Evolutionary conservation across 2,797 vertebrate species (phyloP), one percentile per base, ranked within the genome.

Genomic region (Cryptoprocta ferox): DNA sequence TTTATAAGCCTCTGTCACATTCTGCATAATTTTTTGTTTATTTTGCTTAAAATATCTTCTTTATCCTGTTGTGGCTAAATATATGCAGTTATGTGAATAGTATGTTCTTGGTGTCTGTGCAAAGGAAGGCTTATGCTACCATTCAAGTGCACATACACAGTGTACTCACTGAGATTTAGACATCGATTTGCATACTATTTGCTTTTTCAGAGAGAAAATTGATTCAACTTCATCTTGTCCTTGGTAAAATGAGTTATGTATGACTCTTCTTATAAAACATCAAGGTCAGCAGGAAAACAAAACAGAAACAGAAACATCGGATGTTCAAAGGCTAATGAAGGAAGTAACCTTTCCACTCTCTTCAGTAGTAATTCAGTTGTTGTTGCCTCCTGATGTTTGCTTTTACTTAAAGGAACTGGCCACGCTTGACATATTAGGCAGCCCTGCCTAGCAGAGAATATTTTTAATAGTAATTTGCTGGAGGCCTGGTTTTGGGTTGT

Each of bases 381-480:
- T 96, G 89, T 89, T 48, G 3, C 39, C 63, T 78, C n/a, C 19
- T 75, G 92, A 21, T 84, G n/a, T 92, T 94, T 88, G 53, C 39
- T 95, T 87, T 90, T 26, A 63, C 32, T 95, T 94, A 93, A 92
- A 92, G 86, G 32, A 96, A 91, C 65, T 82, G 48, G 89, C 92
- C 94, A 94, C 82, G 71, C 86, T 90, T 96, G 90, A 91, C 73
- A 92, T 45, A 91, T 95, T 66, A 93, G 65, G 66, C 30, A 1
- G 56, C 78, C 71, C 81, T 95, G 81, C 35, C 66, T 75, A 79
- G 66, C 73, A 96, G 45, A 92, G 84, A 95, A 90, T 82, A 93
- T 93, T 92, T 96, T 95, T 95, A 96, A 97, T 97, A 97, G 95
- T 65, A 93, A 97, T 91, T 93, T 93, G 65, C 90, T 95, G 21